A percentile compares a stretch with the other conserved stretches of the same genome.
Evolutionary conservation across 1,140 invertebrate species (phyloP).

Genomic region (Heliconius nattereri): DNA sequence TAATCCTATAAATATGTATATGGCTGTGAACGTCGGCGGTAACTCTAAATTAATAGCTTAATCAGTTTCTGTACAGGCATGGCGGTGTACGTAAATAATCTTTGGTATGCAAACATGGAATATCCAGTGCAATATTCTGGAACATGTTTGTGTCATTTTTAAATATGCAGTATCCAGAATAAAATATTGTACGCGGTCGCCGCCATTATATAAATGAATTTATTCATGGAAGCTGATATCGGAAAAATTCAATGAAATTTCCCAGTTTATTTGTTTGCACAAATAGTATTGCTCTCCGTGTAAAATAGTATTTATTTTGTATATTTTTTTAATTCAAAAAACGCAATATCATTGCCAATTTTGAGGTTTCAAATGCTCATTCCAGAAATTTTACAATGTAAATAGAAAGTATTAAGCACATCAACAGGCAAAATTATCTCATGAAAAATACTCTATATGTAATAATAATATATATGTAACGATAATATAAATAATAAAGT

Average conservation of each 20-base stretch:
- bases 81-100: background rate
- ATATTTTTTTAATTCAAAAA: background rate
- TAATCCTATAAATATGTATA: conserved; percentile 32
- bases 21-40: conserved; percentile 10
- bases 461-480: background rate
- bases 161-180: conserved; percentile 74
- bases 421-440: background rate
- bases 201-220: conserved; percentile 75
- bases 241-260: conserved; percentile 73
- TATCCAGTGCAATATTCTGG: conserved; percentile 57
- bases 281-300: background rate
- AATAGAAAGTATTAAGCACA: no score
- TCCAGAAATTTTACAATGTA: background rate
- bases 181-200: conserved; percentile 76
- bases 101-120: conserved; percentile 31
- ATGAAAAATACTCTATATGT: background rate
- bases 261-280: conserved; percentile 71
- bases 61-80: background rate
- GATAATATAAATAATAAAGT: conserved; percentile 18
- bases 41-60: conserved; percentile 1
- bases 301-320: background rate
- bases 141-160: conserved; percentile 69
- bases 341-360: background rate
- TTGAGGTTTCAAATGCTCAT: background rate
- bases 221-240: conserved; percentile 70